These are phyloP conservation scores for Flexamia atlantica DNA, from an alignment of 2,888 invertebrate genomes.

Conservation along the genomic window DNA sequence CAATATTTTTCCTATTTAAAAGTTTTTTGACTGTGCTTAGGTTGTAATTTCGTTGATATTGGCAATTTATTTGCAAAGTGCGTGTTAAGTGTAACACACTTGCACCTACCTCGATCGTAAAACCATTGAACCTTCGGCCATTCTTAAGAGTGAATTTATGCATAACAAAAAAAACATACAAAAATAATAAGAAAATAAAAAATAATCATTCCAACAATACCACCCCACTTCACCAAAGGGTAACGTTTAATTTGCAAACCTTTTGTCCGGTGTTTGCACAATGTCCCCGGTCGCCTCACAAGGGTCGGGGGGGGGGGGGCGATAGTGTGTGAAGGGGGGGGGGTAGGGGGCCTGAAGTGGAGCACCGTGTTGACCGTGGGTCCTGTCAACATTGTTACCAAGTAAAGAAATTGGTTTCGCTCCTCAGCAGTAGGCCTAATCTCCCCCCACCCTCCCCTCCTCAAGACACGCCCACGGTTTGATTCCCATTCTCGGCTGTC, in stretches of 20 bases:
- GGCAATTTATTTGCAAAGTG: too few relatives aligned
- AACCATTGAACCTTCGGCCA: too few relatives aligned
- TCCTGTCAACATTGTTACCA: conserved; percentile 52
- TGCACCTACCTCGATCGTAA: too few relatives aligned
- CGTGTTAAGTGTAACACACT: too few relatives aligned
- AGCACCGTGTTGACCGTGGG: conserved; percentile 30
- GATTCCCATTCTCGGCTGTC: conserved; percentile 49
- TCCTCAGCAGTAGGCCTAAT: conserved; percentile 51
- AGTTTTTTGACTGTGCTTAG: too few relatives aligned
- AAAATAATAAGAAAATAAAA: not conserved
- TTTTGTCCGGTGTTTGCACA: conserved; percentile 14
- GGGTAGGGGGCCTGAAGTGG: not conserved
- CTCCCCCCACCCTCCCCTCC: conserved; percentile 13
- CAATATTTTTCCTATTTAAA: too few relatives aligned
- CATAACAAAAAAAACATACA: too few relatives aligned
- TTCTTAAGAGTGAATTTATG: too few relatives aligned
- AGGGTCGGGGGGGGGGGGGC: not conserved
- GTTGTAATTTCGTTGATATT: too few relatives aligned
- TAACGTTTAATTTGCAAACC: conserved; percentile 17
- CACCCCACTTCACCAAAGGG: not conserved
- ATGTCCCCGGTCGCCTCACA: conserved; percentile 2
- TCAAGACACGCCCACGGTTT: conserved; percentile 8
- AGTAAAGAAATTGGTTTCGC: conserved; percentile 57
- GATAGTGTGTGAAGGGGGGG: not conserved
- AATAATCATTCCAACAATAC: not conserved